These are phyloP conservation scores for Salvelinus sp. DNA, from an alignment of 2,113 vertebrate species.

Conservation along the genomic window DNA sequence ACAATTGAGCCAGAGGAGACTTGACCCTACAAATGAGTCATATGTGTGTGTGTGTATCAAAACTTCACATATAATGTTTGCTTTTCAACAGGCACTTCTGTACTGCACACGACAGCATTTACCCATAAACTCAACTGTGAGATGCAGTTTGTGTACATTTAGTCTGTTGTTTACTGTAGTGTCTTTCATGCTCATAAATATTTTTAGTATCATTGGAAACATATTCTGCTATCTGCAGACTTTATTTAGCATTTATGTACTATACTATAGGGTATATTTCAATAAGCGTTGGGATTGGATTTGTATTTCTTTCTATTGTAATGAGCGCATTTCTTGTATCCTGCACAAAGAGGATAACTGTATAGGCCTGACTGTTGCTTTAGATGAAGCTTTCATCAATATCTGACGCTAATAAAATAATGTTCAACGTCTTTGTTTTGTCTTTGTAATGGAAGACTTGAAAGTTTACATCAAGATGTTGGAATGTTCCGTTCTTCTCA, in stretches of 20 bases:
- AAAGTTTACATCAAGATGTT: not conserved
- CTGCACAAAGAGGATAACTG: slow-evolving; percentile 73
- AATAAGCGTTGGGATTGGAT: slow-evolving; percentile 69
- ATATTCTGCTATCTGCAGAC: slow-evolving; percentile 1
- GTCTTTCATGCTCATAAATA: slow-evolving; percentile 23
- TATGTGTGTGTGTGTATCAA: not conserved
- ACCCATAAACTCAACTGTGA: not conserved
- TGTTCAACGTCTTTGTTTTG: not conserved
- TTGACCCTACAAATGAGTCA: not conserved
- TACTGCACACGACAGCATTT: too few species aligned
- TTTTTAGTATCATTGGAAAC: not conserved
- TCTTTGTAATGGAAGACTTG: not conserved
- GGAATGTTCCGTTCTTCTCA: too few species aligned
- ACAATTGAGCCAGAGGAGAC: not conserved
- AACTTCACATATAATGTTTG: not conserved
- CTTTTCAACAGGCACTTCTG: slow-evolving; percentile 14
- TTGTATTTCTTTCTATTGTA: slow-evolving; percentile 72
- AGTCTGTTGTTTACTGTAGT: slow-evolving; percentile 6
- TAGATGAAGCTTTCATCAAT: slow-evolving; percentile 42
- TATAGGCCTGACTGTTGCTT: slow-evolving; percentile 82
- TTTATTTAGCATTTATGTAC: slow-evolving; percentile 16
- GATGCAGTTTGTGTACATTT: slow-evolving; percentile 9
- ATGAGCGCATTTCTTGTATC: slow-evolving; percentile 77
- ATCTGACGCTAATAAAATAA: slow-evolving; percentile 53
- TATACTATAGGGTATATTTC: slow-evolving; percentile 25